Evolutionary conservation across 92 coral and sea anemone species (phyloP), one percentile per base, ranked within the genome.

Genomic region (Plumapathes pennacea): DNA sequence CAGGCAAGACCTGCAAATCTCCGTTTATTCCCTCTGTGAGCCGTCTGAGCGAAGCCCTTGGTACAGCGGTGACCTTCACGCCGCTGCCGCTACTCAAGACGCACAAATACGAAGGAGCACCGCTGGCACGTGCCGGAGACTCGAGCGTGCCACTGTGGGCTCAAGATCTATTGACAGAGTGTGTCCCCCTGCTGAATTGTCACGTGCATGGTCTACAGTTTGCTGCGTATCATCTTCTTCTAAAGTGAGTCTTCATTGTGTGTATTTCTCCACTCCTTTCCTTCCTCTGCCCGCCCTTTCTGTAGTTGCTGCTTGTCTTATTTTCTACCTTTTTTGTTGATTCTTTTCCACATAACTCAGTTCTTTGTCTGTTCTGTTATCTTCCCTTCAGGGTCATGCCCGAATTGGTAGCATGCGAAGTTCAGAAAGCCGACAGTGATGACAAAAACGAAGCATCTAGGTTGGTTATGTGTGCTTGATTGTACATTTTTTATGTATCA

Each of bases 161-260:
- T 37, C 78, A 64, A 20, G 72, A 80, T 44, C 56, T 73, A 23
- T 60, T 92, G 50, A 31, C 21, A 1, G 54, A 64, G 57, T 80
- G 75, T 63, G 61, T 72, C 28, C 89, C 92, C 12, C 60, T 78
- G 32, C 42, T 92, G 32, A 74, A 76, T 18, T 83, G 81, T 38
- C 62, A 60, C 32, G 60, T 68, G 34, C 78, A 50, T 64, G 72
- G 78, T 25, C 54, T 92, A 25, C 92, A 92, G 61, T 46, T 92
- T 32, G 83, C 89, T 4, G 67, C 89, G 5, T 92, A 84, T 43
- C 50, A 44, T 31, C 54, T 92, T 21, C 69, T 90, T 25, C 39
- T 71, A 30, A 90, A 63, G 97, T 90, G 66, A 55, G 73, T 22
- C 4, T 0, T 27, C 26, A 7, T 3, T 17, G 25, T 48, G 3